Base-by-base conservation (phyloP, 1,140 invertebrate genomes). In the Drepana arcuata region DNA sequence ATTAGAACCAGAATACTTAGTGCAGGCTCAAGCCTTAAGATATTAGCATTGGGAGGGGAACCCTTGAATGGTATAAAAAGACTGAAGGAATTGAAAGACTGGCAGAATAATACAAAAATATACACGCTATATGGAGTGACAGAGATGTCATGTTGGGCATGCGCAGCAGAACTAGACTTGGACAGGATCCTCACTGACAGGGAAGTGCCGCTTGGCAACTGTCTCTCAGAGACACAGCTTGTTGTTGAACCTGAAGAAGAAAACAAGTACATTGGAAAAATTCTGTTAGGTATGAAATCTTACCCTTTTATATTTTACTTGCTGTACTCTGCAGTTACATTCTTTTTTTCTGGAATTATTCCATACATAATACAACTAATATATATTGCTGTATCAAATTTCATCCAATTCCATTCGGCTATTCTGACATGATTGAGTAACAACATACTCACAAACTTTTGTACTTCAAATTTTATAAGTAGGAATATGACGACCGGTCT, bases 141-240 rank as follows among this genome's bases (percentile, higher is more conserved):
- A 18, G 93, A 95, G 81, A 85, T 95, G 30, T 94, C 93, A 2
- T 93, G 92, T 68, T 95, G 93, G 93, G 89, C 93, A 1, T 89
- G 88, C 53, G 83, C 87, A 24, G 75, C 85, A 31, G 75, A 88
- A 80, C 67, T 93, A 1, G 46, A 84, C 33, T 47, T 81, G 1
- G 45, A 47, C 30, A 63, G 69, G 49, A 48, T 59, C 13, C 15
- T 39, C 2, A 33, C 34, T 23, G 73, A 80, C 40, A 46, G 57
- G 23, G 75, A 84, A 55, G 48, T 84, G 28, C 77, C 67, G 31
- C 68, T 93, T 9, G 91, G 91, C 2, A 52, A 82, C 40, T 68
- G 85, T 43, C 68, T 94, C 14, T 81, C 83, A 35, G 84, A 90
- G 41, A 93, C 91, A 27, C 43, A 86, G 34, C 66, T 92, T 25